phyloP scores from a whole-genome alignment of 1,140 invertebrate species.

The Heliconius hermathena region DNA sequence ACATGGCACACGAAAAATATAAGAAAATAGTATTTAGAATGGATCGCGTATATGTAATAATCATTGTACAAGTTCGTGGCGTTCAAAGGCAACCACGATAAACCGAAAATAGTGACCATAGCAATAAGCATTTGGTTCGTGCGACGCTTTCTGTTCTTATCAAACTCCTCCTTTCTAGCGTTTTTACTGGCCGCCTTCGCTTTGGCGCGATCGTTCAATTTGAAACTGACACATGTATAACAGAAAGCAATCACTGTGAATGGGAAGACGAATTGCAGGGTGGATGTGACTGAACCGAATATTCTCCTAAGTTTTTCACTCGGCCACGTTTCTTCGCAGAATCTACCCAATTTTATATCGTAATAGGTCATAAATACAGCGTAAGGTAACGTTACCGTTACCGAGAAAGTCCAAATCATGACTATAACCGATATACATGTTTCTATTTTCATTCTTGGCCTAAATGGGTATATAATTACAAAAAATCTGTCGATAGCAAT shows the following conservation, averaged over 20 bases:
- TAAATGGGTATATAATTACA: constrained; percentile 98
- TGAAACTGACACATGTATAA: constrained; percentile 95
- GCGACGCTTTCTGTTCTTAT: constrained; percentile 87
- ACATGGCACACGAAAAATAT: constrained; percentile 95
- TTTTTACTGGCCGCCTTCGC: constrained; percentile 90
- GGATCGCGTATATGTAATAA: constrained; percentile 86
- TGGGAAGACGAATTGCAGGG: constrained; percentile 96
- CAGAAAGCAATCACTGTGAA: constrained; percentile 97
- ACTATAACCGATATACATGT: constrained; percentile 93
- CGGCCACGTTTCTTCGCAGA: constrained; percentile 96
- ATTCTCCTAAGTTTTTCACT: constrained; percentile 87
- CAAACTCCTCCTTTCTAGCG: constrained; percentile 87
- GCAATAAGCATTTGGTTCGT: constrained; percentile 98
- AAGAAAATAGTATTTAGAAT: constrained; percentile 92
- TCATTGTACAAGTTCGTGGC: constrained; percentile 94
- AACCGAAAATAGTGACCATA: constrained; percentile 97
- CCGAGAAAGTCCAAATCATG: constrained; percentile 94
- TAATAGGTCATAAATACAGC: constrained; percentile 90
- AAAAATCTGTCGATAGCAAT: constrained; percentile 99
- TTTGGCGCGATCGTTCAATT: constrained; percentile 89
- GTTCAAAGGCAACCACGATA: constrained; percentile 98
- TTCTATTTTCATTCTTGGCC: constrained; percentile 93
- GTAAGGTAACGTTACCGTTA: constrained; percentile 95
- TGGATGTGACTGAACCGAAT: constrained; percentile 93
- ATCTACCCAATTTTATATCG: constrained; percentile 78